phyloP scores from a whole-genome alignment of 2,113 vertebrate genomes.

The Corythoichthys haematopterus region DNA sequence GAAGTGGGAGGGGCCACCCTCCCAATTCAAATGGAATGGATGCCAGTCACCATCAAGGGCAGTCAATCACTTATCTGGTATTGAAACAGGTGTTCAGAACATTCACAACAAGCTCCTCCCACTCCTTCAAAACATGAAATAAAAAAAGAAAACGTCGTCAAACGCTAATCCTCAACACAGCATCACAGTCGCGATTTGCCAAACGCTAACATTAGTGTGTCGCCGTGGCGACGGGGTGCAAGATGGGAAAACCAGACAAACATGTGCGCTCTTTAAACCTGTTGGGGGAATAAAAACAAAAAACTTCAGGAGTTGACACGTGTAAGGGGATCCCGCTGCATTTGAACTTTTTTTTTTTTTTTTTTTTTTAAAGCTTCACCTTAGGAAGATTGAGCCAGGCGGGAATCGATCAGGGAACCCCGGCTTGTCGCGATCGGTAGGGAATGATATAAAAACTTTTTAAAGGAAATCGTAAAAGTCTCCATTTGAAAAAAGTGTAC shows the following conservation, averaged over 20 bases:
- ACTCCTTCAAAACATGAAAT: not conserved
- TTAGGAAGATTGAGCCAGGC: not conserved
- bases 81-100: not conserved
- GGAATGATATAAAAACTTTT: not conserved
- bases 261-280: slow-evolving; percentile 5
- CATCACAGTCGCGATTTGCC: not conserved
- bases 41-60: too few relatives aligned
- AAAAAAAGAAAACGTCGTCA: not conserved
- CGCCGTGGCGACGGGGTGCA: not conserved
- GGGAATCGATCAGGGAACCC: not conserved
- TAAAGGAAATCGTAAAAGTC: slow-evolving; percentile 74
- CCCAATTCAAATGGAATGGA: too few relatives aligned
- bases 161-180: not conserved
- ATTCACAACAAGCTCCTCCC: not conserved
- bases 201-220: not conserved
- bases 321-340: not conserved
- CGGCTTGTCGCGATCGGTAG: not conserved
- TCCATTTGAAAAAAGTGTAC: slow-evolving; percentile 55
- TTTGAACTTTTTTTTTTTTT: slow-evolving; percentile 3
- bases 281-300: not conserved
- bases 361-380: not conserved
- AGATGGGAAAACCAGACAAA: slow-evolving; percentile 26
- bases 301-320: slow-evolving; percentile 2
- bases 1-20: too few relatives aligned
- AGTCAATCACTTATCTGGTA: not conserved